Conservation (phyloP, 2,888 invertebrate genomes). For the Lampropteryx suffumata region DNA sequence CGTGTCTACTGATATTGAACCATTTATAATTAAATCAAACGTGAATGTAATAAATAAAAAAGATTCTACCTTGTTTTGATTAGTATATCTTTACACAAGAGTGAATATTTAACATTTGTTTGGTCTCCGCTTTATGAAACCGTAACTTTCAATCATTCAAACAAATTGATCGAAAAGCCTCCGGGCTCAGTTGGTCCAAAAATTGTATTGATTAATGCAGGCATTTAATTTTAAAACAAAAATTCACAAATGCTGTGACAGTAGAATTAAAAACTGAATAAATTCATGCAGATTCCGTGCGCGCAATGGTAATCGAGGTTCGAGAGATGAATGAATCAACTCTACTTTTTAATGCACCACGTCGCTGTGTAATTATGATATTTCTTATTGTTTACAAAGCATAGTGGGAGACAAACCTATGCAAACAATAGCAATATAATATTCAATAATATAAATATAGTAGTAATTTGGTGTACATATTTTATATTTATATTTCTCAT, state of each 20-base stretch:
- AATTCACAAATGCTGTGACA: conserved; percentile 14
- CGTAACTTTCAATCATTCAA: conserved; percentile 1
- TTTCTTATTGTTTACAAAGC: not conserved
- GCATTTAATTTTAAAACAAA: conserved; percentile 15
- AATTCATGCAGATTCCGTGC: conserved; percentile 20
- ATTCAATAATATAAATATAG: too few species aligned
- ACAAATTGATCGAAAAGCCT: not conserved
- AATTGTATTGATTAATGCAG: conserved; percentile 9
- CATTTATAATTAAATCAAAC: too few species aligned
- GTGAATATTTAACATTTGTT: too few species aligned
- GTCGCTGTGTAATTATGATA: not conserved
- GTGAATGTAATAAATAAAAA: too few species aligned
- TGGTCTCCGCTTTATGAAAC: not conserved
- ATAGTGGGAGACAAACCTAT: too few species aligned
- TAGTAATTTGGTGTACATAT: too few species aligned
- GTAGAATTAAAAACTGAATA: conserved; percentile 20
- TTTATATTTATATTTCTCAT: too few species aligned
- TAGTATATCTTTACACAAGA: too few species aligned
- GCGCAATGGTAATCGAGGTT: conserved; percentile 18
- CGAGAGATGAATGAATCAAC: conserved; percentile 24
- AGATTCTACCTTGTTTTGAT: too few species aligned
- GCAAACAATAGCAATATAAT: too few species aligned
- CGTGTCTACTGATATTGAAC: too few species aligned
- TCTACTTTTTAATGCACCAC: conserved; percentile 8
- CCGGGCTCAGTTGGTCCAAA: not conserved